These are phyloP conservation scores for Pachymerium ferrugineum DNA, from an alignment of 2,888 invertebrate species.

Conservation along the genomic window DNA sequence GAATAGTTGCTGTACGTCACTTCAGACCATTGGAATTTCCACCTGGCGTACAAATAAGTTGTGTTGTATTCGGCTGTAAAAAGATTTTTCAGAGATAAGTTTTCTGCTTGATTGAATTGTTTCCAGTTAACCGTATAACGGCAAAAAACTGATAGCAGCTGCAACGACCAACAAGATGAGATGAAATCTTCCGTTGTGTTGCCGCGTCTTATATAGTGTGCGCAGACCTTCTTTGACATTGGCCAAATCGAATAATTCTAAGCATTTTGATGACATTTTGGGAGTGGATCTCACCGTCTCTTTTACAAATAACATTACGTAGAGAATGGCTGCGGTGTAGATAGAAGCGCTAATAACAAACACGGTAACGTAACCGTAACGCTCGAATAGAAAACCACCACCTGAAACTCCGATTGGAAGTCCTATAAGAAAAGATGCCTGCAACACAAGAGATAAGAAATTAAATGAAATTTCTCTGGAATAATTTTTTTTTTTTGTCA, in stretches of 20 bases:
- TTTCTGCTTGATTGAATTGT: not conserved
- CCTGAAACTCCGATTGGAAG: conserved; percentile 64
- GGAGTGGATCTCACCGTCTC: not conserved
- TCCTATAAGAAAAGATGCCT: conserved; percentile 45
- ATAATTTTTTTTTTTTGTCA: not conserved
- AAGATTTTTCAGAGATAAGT: not conserved
- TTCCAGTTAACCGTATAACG: not conserved
- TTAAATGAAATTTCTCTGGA: not conserved
- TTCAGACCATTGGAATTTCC: not conserved
- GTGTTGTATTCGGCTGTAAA: not conserved
- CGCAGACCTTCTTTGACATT: not conserved
- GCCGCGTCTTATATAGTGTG: not conserved
- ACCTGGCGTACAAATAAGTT: not conserved
- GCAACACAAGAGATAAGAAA: not conserved
- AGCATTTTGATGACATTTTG: not conserved
- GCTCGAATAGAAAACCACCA: conserved; percentile 67
- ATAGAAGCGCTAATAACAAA: conserved; percentile 44
- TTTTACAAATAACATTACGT: conserved; percentile 42
- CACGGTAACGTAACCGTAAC: conserved; percentile 42
- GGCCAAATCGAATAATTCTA: conserved; percentile 11
- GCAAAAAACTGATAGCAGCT: not conserved
- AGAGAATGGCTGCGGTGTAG: conserved; percentile 44
- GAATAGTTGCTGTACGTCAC: not conserved
- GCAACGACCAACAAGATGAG: conserved; percentile 6
- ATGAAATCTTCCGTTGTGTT: conserved; percentile 5